Evolutionary conservation across 2,888 invertebrate species (phyloP), one percentile per base, ranked within the genome.

Genomic region (Copidosoma aretas): DNA sequence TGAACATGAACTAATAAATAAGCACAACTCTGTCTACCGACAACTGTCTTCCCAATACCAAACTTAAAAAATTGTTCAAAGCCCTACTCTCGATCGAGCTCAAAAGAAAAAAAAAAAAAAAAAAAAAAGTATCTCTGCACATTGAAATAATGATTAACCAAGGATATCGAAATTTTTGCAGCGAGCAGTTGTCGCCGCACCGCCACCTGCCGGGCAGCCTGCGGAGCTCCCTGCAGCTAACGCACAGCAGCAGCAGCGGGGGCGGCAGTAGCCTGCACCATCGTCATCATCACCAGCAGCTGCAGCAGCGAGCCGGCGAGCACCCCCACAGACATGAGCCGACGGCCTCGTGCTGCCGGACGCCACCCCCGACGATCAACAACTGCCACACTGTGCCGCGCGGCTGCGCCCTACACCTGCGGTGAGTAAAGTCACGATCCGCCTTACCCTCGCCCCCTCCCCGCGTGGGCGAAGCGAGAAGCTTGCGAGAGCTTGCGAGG

Each of bases 351-450:
- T 59, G 72, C 65, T 77, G 75, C 57, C 74, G 75, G 72, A 68
- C 77, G 64, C 74, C 75, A 73, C 72, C 78, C 71, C 74, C 76
- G 63, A 73, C 79, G 68, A 76, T 63, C 75, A 78, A 75, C 73
- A 77, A 68, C 74, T 77, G 75, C 73, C 69, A 75, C 71, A 75
- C 77, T 68, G 75, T 75, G 75, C 76, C 78, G 73, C 78, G 75
- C 74, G 74, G 77, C 75, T 81, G 80, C 76, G 78, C 76, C 73
- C 74, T 80, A 64, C 81, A 80, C 74, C 72, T 80, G 70, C 78
- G 81, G 81, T 81, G 70, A 79, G 77, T 78, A 71, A 72, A 67
- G 63, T 67, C 52, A 46, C 19, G 65, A 22, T 32, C 71, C 43
- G 10, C 25, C 21, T 74, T 73, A 73, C 64, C 73, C 43, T 14